Conservation (phyloP, 35 echinoderm and acorn worm species). For the Diadema setosum region DNA sequence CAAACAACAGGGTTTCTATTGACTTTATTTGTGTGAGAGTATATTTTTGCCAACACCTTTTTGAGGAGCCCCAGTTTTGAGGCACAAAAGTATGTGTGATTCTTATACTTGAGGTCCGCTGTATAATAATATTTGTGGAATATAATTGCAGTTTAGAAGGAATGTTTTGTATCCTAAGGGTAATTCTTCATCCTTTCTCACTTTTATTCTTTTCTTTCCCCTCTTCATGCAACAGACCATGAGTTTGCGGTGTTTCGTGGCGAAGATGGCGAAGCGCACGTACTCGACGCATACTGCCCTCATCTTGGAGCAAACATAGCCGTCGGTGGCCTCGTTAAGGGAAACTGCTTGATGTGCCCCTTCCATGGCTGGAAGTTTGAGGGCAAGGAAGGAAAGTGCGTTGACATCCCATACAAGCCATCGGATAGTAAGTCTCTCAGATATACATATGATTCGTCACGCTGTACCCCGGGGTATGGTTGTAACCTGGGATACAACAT, state of each 20-base stretch:
- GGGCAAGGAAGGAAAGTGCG: conserved; percentile 78
- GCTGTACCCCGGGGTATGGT: no score
- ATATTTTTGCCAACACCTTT: no score
- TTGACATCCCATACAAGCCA: conserved; percentile 76
- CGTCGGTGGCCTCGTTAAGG: conserved; percentile 78
- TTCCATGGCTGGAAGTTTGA: conserved; percentile 92
- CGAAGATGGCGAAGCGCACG: conserved; percentile 45
- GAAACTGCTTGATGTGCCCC: conserved; percentile 83
- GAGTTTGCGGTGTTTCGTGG: conserved; percentile 79
- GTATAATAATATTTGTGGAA: no score
- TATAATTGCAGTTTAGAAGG: no score
- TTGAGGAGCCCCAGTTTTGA: no score
- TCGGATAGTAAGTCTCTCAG: conserved; percentile 64
- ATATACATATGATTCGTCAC: no score
- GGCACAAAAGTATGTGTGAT: no score
- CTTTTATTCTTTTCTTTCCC: neutral
- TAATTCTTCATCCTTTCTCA: neutral
- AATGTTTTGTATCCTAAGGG: no score
- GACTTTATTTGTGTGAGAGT: no score
- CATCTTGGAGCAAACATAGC: conserved; percentile 91
- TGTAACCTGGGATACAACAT: no score
- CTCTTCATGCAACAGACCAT: conserved; percentile 23
- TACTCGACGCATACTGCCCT: conserved; percentile 92
- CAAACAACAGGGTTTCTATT: no score
- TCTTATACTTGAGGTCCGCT: no score